phyloP scores from a whole-genome alignment of 2,113 vertebrate genomes.

The Erythrocebus patas region DNA sequence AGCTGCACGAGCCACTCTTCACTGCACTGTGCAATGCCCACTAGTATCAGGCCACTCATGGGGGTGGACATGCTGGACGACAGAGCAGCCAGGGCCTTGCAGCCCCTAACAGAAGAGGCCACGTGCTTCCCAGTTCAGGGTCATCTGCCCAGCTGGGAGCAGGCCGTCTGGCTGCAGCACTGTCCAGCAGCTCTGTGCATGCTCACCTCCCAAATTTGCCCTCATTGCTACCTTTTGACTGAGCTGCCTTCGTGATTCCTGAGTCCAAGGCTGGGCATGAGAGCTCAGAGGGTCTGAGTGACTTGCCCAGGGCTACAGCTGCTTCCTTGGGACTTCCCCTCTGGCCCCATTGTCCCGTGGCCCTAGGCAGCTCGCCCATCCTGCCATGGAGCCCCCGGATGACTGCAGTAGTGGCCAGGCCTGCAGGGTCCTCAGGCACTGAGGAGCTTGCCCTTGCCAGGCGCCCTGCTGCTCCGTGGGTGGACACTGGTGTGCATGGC shows the following conservation, averaged over 20 bases:
- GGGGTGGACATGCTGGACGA: accelerated
- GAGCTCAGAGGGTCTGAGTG: too few relatives aligned
- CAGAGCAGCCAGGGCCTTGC: background rate
- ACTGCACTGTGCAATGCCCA: background rate
- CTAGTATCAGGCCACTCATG: background rate
- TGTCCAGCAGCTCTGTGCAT: too few relatives aligned
- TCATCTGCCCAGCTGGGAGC: background rate
- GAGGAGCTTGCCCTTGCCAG: background rate
- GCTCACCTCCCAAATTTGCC: too few relatives aligned
- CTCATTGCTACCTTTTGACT: background rate
- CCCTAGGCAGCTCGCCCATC: accelerated
- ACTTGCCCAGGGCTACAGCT: background rate
- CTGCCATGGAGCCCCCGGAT: background rate
- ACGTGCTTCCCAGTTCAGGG: accelerated
- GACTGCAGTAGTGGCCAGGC: background rate
- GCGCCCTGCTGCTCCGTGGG: background rate
- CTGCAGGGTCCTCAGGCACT: background rate
- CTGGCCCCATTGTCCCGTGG: background rate
- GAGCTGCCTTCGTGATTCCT: background rate
- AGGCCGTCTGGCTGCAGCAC: too few relatives aligned
- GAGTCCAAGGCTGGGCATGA: background rate
- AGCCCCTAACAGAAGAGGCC: background rate
- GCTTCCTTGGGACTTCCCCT: background rate
- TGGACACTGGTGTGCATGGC: background rate
- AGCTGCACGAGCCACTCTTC: background rate